Conservation (phyloP, 2,113 vertebrate species). For the Halcyon senegalensis region DNA sequence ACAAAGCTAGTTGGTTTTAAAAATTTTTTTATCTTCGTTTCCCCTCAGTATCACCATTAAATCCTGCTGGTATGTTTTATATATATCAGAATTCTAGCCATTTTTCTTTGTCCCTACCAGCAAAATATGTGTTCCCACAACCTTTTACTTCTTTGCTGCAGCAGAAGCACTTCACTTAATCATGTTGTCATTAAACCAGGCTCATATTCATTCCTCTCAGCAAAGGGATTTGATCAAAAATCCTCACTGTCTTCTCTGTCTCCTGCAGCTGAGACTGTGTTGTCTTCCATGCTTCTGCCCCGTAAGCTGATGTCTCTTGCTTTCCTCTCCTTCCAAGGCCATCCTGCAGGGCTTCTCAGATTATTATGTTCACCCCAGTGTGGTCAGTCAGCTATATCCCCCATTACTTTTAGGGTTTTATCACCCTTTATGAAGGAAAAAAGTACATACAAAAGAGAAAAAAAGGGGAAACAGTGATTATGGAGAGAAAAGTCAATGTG, state of each 20-base stretch:
- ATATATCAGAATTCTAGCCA: background rate
- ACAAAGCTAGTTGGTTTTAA: background rate
- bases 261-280: background rate
- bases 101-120: constrained; percentile 7
- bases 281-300: background rate
- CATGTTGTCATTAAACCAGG: background rate
- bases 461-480: background rate
- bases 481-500: background rate
- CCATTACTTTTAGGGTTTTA: background rate
- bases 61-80: background rate
- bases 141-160: background rate
- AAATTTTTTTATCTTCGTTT: background rate
- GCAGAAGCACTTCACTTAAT: background rate
- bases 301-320: background rate
- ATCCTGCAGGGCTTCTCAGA: background rate
- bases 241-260: background rate
- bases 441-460: background rate
- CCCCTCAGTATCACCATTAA: background rate
- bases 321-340: background rate
- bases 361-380: background rate
- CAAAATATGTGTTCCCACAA: constrained; percentile 9
- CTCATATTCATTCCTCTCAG: background rate
- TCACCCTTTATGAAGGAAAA: background rate
- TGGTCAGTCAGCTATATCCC: background rate
- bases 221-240: background rate